Evolutionary conservation across 2,888 invertebrate species (phyloP), one percentile per base, ranked within the genome.

Genomic region (Hypolimnas misippus): DNA sequence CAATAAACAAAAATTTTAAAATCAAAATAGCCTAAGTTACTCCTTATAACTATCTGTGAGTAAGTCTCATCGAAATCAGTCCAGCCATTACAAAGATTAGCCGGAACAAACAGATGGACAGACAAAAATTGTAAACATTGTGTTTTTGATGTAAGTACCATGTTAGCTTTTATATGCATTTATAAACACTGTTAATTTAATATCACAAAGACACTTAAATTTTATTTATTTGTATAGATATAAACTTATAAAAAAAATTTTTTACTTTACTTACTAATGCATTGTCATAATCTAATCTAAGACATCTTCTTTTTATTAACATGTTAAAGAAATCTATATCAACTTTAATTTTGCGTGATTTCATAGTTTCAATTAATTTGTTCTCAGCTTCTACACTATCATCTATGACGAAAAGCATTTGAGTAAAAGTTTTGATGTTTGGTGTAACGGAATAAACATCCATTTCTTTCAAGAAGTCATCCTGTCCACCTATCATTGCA

Each of bases 291-390:
- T 96, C 95, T 62, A 83, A 89, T 69, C 97, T 91, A 76, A 94
- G 86, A 76, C 95, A 95, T 62, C 97, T 93, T 78, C 95, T 96
- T 76, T 96, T 96, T 57, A 98, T 97, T 8, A 98, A 91, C 87
- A 96, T 94, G 82, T 98, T 98, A 76, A 95, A 97, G 82, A 98
- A 97, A 79, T 95, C 95, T 60, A 96, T 93, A 84, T 98, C 97
- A 1, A 95, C 92, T 72, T 92, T 93, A 0, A 97, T 79, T 8
- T 93, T 88, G 44, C 86, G 85, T 64, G 86, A 83, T 61, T 93
- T 93, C 83, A 97, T 94, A 59, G 89, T 83, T 55, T 85, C 83
- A 4, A 98, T 76, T 7, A 98, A 78, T 65, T 93, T 93, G 57
- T 94, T 92, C 82, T 98, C 98, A 14, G 94, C 94, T 57, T 94